These are phyloP conservation scores for Drosophila virilis DNA, from an alignment of 1,140 invertebrate genomes.

Conservation along the genomic window DNA sequence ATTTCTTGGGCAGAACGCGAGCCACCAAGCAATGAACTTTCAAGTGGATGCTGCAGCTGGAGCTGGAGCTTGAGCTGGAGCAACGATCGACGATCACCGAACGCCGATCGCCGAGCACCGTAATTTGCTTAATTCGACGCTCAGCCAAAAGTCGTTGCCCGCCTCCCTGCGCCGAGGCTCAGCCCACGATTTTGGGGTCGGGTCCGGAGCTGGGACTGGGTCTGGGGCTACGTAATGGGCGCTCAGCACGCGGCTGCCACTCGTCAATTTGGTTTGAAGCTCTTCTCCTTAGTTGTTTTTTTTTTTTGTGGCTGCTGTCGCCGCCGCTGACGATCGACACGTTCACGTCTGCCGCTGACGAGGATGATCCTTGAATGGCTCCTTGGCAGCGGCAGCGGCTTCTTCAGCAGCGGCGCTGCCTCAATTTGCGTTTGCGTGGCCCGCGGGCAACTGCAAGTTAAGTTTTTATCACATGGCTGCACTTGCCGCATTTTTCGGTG, in stretches of 20 bases:
- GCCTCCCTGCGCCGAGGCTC: neutral
- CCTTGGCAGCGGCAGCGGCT: conserved; percentile 43
- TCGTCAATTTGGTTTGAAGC: conserved; percentile 61
- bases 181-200: conserved; percentile 21
- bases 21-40: conserved; percentile 30
- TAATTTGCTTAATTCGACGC: conserved; percentile 81
- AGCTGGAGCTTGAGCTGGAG: conserved; percentile 10
- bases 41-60: conserved; percentile 2
- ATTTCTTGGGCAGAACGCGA: conserved; percentile 48
- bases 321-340: conserved; percentile 47
- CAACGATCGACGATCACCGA: conserved; percentile 33
- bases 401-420: conserved; percentile 64
- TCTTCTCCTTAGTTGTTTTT: conserved; percentile 3
- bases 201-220: neutral
- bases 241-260: conserved; percentile 77
- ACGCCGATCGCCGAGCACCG: conserved; percentile 48
- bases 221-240: conserved; percentile 34
- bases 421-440: conserved; percentile 62
- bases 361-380: conserved; percentile 8
- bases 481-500: conserved; percentile 54
- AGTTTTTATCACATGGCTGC: conserved; percentile 41
- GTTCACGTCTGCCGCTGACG: conserved; percentile 22
- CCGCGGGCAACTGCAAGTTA: conserved; percentile 56
- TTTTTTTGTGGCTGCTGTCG: conserved; percentile 3
- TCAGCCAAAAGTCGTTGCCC: conserved; percentile 48